Evolutionary conservation across 2,113 vertebrate genomes (phyloP), one percentile per base, ranked within the genome.

Genomic region (Sceloporus tristichus): DNA sequence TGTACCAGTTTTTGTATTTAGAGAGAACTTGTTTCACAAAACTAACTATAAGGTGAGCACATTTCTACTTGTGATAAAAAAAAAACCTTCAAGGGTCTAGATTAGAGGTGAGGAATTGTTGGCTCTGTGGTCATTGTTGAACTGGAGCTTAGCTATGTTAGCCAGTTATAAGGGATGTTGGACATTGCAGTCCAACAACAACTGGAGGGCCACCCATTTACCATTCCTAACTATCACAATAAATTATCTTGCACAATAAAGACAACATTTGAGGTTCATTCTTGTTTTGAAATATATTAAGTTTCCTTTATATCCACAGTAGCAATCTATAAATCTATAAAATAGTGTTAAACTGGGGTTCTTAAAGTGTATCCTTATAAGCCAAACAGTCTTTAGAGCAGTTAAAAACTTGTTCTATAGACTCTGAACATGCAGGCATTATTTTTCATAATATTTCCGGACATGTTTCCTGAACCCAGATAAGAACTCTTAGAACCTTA

Each of bases 391-490:
- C 18, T 0, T 0, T 84, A 56, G 83, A 88, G 91, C 38, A 85
- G 3, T 34, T 81, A 48, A 84, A 75, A 91, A 0, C 59, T 23
- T 4, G 38, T 48, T 6, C 34, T 21, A 34, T 62, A 40, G 11
- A 74, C 54, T 79, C 34, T 48, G 13, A 65, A 79, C 19, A 85
- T 59, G 21, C 59, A 79, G 48, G 5, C 42, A 0, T 42, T 90
- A 83, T 77, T 68, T 84, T 38, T 84, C 0, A 48, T 84, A 0
- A 25, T 0, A 7, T 93, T 91, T 91, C 91, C 92, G 91, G 87
- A 5, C 21, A 79, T 0, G 80, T 9, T 70, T 9, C 59, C 71
- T 89, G 42, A 42, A 79, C 14, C 88, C 81, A 86, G 84, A 71
- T 16, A 0, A 0, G 34, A 62, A 86, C 76, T 91, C 62, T 86